Base-by-base conservation (phyloP, 2,888 invertebrate species). In the Drosophila nigritarsus region DNA sequence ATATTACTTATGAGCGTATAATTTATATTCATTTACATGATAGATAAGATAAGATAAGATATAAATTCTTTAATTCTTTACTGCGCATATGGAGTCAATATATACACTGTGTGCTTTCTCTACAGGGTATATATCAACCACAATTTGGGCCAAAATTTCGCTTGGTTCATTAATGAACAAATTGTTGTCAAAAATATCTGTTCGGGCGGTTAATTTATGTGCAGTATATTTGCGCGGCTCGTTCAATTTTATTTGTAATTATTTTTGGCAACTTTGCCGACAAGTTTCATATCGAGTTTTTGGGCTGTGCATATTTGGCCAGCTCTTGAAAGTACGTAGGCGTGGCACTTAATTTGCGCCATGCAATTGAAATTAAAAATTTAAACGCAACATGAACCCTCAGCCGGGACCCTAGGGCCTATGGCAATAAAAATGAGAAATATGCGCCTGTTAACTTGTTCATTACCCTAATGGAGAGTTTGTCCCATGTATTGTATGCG, bases 391-490 rank as follows among this genome's bases (percentile, higher is more conserved):
- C 65, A 78, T 32, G 64, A 67, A 72, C 66, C 81, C 65, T 40
- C 66, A 54, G 48, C 18, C 18, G n/a, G 15, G 36, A 18, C 50
- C 40, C 51, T 8, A 71, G 58, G 59, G 45, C 61, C 58, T 38
- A 8, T 59, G 40, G 69, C 72, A 80, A 86, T 72, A 74, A 88
- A 80, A 89, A 83, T 82, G 83, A 90, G 79, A 86, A 83, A 90
- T 87, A 86, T 83, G 72, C 80, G 78, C 76, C 89, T 87, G 91
- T 87, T 87, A 90, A 89, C 86, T 87, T 87, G 89, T 90, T 87
- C 87, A 87, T 87, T 87, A 87, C 88, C 87, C 88, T 87, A 87
- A 87, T 87, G 90, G 91, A 90, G 89, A 74, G 78, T 75, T 90
- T 82, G 60, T 3, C 24, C 75, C 63, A 62, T 66, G 63, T 40